Conservation (phyloP, 2,888 invertebrate genomes). For the Cataglyphis cursor region DNA sequence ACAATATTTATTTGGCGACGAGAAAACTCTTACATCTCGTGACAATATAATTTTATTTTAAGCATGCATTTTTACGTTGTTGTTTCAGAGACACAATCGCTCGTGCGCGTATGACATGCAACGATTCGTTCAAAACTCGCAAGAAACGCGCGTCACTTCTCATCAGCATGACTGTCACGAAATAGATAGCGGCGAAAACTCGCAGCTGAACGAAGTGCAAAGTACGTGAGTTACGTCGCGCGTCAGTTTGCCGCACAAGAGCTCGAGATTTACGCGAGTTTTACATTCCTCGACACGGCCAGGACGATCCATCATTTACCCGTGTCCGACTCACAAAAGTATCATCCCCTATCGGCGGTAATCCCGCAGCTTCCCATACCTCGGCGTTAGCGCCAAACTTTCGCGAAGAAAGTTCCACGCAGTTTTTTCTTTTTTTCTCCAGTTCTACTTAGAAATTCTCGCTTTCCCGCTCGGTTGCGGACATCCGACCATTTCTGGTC, state of each 20-base stretch:
- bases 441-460: constrained; percentile 36
- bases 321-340: constrained; percentile 83
- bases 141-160: constrained; percentile 35
- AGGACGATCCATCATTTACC: constrained; percentile 86
- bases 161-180: constrained; percentile 45
- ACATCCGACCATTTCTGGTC: constrained; percentile 34
- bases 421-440: constrained; percentile 63
- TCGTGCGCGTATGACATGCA: background rate
- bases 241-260: constrained; percentile 59
- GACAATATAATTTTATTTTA: background rate
- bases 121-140: constrained; percentile 30
- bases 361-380: constrained; percentile 80
- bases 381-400: constrained; percentile 76
- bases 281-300: constrained; percentile 80
- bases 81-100: background rate
- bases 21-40: background rate
- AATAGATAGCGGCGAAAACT: constrained; percentile 50
- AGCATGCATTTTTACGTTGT: background rate
- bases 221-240: constrained; percentile 55
- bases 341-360: constrained; percentile 79
- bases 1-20: background rate
- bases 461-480: constrained; percentile 18
- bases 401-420: constrained; percentile 72
- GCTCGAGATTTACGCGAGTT: constrained; percentile 84
- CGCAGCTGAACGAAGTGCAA: constrained; percentile 63